Evolutionary conservation across 2,797 vertebrate genomes (phyloP).

Genomic region (Tachyglossus aculeatus): DNA sequence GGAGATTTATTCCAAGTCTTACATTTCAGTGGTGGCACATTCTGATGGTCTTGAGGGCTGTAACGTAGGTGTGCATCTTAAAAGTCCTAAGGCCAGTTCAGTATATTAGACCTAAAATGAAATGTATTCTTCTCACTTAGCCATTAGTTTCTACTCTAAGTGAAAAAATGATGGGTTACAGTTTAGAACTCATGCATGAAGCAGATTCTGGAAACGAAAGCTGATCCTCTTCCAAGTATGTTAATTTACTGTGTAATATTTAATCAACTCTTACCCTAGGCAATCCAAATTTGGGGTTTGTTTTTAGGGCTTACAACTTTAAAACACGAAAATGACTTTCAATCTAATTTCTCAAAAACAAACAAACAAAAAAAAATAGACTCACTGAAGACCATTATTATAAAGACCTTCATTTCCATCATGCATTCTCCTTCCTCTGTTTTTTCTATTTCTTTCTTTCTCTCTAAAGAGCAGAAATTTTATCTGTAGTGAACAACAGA

Average conservation of each 20-base stretch:
- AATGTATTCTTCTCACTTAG: constrained; percentile 9
- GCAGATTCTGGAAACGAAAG: constrained; percentile 49
- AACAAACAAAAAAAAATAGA: background rate
- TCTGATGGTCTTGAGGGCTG: background rate
- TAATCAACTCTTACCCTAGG: constrained; percentile 57
- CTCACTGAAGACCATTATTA: constrained; percentile 11
- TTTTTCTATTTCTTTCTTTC: background rate
- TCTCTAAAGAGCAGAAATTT: background rate
- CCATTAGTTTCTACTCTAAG: constrained; percentile 34
- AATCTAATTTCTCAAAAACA: constrained; percentile 27
- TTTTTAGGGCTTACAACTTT: constrained; percentile 56
- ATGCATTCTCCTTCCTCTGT: background rate
- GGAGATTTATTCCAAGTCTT: constrained; percentile 7
- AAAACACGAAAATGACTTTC: constrained; percentile 45
- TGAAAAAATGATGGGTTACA: constrained; percentile 26
- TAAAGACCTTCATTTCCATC: constrained; percentile 16
- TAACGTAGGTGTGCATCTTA: no score
- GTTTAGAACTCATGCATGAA: constrained; percentile 37
- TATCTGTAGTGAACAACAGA: background rate
- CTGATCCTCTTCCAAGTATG: constrained; percentile 50
- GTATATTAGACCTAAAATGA: constrained; percentile 1
- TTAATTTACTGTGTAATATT: constrained; percentile 54
- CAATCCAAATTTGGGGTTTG: constrained; percentile 35
- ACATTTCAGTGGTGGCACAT: background rate
- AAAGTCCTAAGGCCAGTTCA: background rate